Percentiles rank a stretch among this genome's conserved stretches.
Evolutionary conservation across 2,113 vertebrate species (phyloP).

Genomic region (Felis chaus): DNA sequence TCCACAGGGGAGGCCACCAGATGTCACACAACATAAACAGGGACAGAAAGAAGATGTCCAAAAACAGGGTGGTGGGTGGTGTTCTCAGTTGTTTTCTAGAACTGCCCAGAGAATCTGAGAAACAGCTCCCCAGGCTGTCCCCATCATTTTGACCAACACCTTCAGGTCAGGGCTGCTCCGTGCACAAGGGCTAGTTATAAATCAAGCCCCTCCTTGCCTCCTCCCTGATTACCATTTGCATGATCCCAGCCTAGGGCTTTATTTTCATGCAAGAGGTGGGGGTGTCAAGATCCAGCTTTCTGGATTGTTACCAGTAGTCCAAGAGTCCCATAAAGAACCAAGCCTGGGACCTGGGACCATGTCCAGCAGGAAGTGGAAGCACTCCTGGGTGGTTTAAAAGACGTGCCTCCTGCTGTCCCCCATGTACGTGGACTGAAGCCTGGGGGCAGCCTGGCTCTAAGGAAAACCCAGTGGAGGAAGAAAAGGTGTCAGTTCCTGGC

Average conservation of each 20-base stretch:
- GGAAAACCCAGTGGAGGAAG: not conserved
- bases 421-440: rapidly evolving
- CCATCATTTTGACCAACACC: not conserved
- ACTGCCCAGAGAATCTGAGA: not conserved
- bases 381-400: not conserved
- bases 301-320: not conserved
- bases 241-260: not conserved
- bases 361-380: not conserved
- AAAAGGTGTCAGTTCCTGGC: not conserved
- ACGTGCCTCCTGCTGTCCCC: not conserved
- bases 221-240: not conserved
- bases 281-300: not conserved
- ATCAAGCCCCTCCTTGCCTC: rapidly evolving
- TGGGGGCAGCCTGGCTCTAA: not conserved
- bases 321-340: not conserved
- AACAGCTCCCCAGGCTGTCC: not conserved
- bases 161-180: not conserved
- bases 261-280: not conserved
- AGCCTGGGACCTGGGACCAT: rapidly evolving
- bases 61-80: not conserved
- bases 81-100: not conserved
- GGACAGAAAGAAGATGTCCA: not conserved
- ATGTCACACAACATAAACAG: not conserved
- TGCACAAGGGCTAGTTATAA: not conserved
- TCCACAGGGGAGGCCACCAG: not conserved